Evolutionary conservation across 1,140 invertebrate genomes (phyloP).

Genomic region (Schmidtea mediterranea): DNA sequence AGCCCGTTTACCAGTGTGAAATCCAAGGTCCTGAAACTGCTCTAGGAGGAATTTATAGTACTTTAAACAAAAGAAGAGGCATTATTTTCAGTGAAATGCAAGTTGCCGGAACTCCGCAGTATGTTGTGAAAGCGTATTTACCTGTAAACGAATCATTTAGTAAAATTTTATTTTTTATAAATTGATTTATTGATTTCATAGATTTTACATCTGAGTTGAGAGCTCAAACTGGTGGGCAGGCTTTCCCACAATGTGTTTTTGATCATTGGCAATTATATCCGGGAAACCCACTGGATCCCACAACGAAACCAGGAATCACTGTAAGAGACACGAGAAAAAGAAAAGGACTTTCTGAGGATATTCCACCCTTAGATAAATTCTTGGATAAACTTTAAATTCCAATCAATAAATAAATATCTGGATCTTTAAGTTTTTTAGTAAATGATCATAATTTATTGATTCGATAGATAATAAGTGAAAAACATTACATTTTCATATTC

Average conservation of each 20-base stretch:
- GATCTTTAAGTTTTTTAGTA: too few species aligned
- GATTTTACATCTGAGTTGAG: slow-evolving; percentile 81
- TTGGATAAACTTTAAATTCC: slow-evolving; percentile 1
- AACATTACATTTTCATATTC: too few species aligned
- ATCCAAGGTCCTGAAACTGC: slow-evolving; percentile 88
- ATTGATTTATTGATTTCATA: too few species aligned
- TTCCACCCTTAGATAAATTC: slow-evolving; percentile 1
- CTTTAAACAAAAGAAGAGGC: slow-evolving; percentile 78
- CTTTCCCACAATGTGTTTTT: slow-evolving; percentile 99
- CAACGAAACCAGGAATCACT: slow-evolving; percentile 49
- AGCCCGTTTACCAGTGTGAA: slow-evolving; percentile 94
- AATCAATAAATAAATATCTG: too few species aligned
- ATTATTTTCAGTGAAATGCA: slow-evolving; percentile 76
- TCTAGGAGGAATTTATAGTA: slow-evolving; percentile 79
- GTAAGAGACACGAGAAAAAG: slow-evolving; percentile 84
- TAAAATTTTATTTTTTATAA: too few species aligned
- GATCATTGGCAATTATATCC: slow-evolving; percentile 96
- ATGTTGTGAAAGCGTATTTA: slow-evolving; percentile 86
- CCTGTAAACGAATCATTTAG: slow-evolving; percentile 93
- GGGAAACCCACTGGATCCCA: slow-evolving; percentile 47
- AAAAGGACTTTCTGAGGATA: slow-evolving; percentile 80
- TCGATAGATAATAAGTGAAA: too few species aligned
- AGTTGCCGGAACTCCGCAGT: slow-evolving; percentile 85
- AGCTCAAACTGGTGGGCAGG: slow-evolving; percentile 91
- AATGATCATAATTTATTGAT: too few species aligned